These are phyloP conservation scores for Diadegma fenestrale DNA, from an alignment of 2,888 invertebrate genomes.

Conservation along the genomic window DNA sequence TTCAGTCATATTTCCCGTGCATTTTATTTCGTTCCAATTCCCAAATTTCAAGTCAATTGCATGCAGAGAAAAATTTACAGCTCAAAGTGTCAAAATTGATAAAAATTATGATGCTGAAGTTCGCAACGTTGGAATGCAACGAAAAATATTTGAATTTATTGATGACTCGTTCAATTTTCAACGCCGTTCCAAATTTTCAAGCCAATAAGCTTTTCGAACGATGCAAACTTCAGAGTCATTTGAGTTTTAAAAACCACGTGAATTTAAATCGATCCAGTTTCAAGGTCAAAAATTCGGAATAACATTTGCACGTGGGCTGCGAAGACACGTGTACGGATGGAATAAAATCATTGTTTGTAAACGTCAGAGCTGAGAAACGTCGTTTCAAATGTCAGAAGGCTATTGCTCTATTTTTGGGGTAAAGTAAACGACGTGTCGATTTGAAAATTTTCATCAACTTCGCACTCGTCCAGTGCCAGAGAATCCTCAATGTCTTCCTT, in stretches of 20 bases:
- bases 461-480: neutral
- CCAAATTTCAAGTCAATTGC: too few relatives aligned
- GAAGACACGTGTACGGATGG: neutral
- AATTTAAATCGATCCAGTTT: neutral
- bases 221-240: too few relatives aligned
- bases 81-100: too few relatives aligned
- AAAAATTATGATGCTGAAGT: too few relatives aligned
- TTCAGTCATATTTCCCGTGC: too few relatives aligned
- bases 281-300: conserved; percentile 10
- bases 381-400: conserved; percentile 32
- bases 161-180: too few relatives aligned
- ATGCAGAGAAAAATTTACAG: too few relatives aligned
- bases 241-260: neutral
- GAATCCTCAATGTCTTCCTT: conserved; percentile 26
- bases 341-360: neutral
- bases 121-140: too few relatives aligned
- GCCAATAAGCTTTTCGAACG: too few relatives aligned
- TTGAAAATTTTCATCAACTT: conserved; percentile 45
- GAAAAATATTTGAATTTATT: too few relatives aligned
- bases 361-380: neutral
- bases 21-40: too few relatives aligned
- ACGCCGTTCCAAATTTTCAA: too few relatives aligned
- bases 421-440: conserved; percentile 45
- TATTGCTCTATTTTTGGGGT: conserved; percentile 21
- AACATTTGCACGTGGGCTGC: conserved; percentile 13